Evolutionary conservation across 2,113 vertebrate species (phyloP), one percentile per base, ranked within the genome.

Genomic region (Lophius piscatorius): DNA sequence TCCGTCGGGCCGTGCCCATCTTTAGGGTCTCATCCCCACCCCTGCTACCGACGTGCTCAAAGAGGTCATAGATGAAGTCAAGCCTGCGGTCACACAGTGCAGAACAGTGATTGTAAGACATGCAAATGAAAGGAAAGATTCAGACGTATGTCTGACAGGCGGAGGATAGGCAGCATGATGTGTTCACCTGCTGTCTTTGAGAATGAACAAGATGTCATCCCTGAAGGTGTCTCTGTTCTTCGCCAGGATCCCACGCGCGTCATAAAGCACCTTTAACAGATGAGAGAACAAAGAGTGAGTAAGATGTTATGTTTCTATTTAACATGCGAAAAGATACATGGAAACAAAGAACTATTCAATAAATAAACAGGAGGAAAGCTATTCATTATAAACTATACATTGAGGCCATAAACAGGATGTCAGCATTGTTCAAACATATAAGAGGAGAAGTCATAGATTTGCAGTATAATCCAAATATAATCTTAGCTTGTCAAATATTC

Each of bases 151-250:
- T 22, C 50, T 4, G n/a, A 35, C 26, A 24, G 7, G 35, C 18
- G 41, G 23, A 28, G 24, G 48, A 33, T 10, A 14, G 14, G 34
- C 17, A 38, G 31, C 29, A 41, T 6, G 31, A 10, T 11, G 6
- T 9, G 1, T 62, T 77, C 70, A 95, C 95, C 94, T 94, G 92
- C 95, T 97, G 80, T 97, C 95, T 70, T 94, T 94, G 42, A 97
- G 85, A 85, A 97, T 93, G 62, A 95, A 95, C 64, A 97, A 86
- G 65, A 97, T 93, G 79, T 96, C 95, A 46, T 97, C 95, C 64
- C 95, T 91, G 86, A 97, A 97, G 5, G 95, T 96, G 82, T 97
- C 95, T 82, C 95, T 90, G 88, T 97, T 97, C 81, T 96, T 97
- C 88, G 95, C 93, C 63, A 97, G 87, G 77, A 97, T 94, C 34